A percentile compares a stretch with the other conserved stretches of the same genome.
phyloP scores from a whole-genome alignment of 2,888 invertebrate species.

The Ophion costatus region DNA sequence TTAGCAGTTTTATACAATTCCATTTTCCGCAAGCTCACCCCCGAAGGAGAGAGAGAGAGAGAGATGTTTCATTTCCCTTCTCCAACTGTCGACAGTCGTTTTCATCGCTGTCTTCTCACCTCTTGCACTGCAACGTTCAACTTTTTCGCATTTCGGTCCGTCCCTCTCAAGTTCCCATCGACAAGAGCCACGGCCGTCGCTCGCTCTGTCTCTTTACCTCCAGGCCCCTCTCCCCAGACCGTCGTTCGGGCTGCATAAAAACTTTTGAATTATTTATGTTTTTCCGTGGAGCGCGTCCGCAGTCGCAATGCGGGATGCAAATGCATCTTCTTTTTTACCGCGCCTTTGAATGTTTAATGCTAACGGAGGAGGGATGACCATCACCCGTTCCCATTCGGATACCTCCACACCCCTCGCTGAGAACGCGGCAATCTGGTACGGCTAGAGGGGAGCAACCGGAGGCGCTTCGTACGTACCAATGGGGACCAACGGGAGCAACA shows the following conservation, averaged over 20 bases:
- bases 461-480: slow-evolving; percentile 24
- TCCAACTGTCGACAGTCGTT: slow-evolving; percentile 47
- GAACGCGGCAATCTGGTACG: slow-evolving; percentile 62
- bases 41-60: not conserved
- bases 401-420: slow-evolving; percentile 46
- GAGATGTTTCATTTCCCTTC: slow-evolving; percentile 34
- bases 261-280: slow-evolving; percentile 83
- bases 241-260: slow-evolving; percentile 74
- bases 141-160: slow-evolving; percentile 42
- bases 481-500: slow-evolving; percentile 59
- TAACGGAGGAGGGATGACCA: slow-evolving; percentile 58
- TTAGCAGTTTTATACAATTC: slow-evolving; percentile 60
- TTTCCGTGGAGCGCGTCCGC: slow-evolving; percentile 72
- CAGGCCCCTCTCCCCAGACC: slow-evolving; percentile 47
- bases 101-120: slow-evolving; percentile 57
- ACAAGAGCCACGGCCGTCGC: slow-evolving; percentile 28
- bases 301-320: slow-evolving; percentile 80
- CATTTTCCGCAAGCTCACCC: slow-evolving; percentile 50
- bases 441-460: slow-evolving; percentile 34
- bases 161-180: slow-evolving; percentile 44
- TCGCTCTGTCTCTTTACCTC: slow-evolving; percentile 35
- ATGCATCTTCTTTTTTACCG: slow-evolving; percentile 80
- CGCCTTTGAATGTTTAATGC: slow-evolving; percentile 81
- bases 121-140: slow-evolving; percentile 55
- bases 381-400: slow-evolving; percentile 50